These are phyloP conservation scores for Palythoa grandis DNA, from an alignment of 92 coral and sea anemone genomes.

Conservation along the genomic window DNA sequence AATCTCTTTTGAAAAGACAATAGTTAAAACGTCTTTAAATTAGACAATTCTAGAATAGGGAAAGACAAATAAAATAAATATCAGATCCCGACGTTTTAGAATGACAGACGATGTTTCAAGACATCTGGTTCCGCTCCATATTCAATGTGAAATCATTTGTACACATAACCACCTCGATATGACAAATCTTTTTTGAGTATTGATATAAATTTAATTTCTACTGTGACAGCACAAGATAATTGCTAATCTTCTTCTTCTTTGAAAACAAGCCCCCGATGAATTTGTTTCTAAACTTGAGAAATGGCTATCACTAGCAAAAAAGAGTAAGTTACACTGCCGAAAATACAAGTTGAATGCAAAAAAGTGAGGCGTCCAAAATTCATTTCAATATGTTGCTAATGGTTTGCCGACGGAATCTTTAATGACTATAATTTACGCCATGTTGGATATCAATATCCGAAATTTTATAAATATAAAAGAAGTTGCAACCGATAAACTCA, in stretches of 20 bases:
- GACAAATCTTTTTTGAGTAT: slow-evolving; percentile 34
- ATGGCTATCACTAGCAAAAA: not conserved
- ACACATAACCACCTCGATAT: slow-evolving; percentile 21
- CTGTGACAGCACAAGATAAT: slow-evolving; percentile 45
- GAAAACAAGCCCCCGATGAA: slow-evolving; percentile 16
- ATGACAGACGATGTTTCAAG: slow-evolving; percentile 17
- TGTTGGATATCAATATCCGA: slow-evolving; percentile 15
- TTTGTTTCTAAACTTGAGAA: not conserved
- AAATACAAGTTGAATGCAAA: not conserved
- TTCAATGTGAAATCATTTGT: slow-evolving; percentile 31
- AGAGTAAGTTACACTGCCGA: not conserved
- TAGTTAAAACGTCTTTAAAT: slow-evolving; percentile 40
- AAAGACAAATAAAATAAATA: slow-evolving; percentile 34
- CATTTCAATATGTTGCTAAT: slow-evolving; percentile 1
- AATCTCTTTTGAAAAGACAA: slow-evolving; percentile 16
- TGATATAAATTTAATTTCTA: slow-evolving; percentile 40
- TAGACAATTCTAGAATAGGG: slow-evolving; percentile 22
- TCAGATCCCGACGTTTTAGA: slow-evolving; percentile 5
- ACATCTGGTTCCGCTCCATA: slow-evolving; percentile 37
- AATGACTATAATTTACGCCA: not conserved
- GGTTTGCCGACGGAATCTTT: slow-evolving; percentile 17
- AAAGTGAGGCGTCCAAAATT: not conserved
- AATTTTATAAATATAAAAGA: slow-evolving; percentile 10
- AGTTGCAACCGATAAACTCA: not conserved
- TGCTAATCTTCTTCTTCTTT: slow-evolving; percentile 26